Evolutionary conservation across 2,113 vertebrate genomes (phyloP).

Genomic region (Dipodomys merriami): DNA sequence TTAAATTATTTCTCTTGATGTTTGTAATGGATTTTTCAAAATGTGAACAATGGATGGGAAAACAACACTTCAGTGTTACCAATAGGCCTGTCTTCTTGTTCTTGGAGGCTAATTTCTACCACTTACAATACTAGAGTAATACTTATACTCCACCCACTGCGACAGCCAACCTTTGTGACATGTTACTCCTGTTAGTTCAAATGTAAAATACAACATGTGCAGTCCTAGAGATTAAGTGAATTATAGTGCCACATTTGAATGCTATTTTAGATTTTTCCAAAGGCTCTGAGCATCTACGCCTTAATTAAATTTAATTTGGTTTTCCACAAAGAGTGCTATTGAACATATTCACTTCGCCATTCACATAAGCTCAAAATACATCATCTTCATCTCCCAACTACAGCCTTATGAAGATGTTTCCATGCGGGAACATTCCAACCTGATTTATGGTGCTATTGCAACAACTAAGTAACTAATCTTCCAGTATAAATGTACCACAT

Average conservation of each 20-base stretch:
- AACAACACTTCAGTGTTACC: background rate
- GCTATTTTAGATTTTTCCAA: slow-evolving; percentile 64
- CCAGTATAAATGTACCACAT: slow-evolving; percentile 78
- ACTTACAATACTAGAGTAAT: background rate
- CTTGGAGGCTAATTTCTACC: background rate
- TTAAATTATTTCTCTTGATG: background rate
- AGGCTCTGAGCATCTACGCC: slow-evolving; percentile 66
- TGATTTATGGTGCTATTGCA: slow-evolving; percentile 81
- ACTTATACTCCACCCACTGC: background rate
- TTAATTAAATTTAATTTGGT: slow-evolving; percentile 80
- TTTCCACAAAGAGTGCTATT: slow-evolving; percentile 58
- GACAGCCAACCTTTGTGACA: background rate
- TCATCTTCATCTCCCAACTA: background rate
- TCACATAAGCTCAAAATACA: slow-evolving; percentile 19
- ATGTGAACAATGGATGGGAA: background rate
- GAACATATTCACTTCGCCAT: background rate
- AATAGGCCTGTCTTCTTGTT: background rate
- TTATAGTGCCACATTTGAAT: slow-evolving; percentile 29
- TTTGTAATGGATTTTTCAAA: background rate
- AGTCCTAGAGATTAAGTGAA: slow-evolving; percentile 34
- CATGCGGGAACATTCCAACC: slow-evolving; percentile 70
- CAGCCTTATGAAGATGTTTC: slow-evolving; percentile 78
- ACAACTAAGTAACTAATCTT: slow-evolving; percentile 84
- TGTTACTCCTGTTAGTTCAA: background rate
- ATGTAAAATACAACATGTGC: background rate